Evolutionary conservation across 1,140 invertebrate genomes (phyloP).

Genomic region (Anadara kagoshimensis): DNA sequence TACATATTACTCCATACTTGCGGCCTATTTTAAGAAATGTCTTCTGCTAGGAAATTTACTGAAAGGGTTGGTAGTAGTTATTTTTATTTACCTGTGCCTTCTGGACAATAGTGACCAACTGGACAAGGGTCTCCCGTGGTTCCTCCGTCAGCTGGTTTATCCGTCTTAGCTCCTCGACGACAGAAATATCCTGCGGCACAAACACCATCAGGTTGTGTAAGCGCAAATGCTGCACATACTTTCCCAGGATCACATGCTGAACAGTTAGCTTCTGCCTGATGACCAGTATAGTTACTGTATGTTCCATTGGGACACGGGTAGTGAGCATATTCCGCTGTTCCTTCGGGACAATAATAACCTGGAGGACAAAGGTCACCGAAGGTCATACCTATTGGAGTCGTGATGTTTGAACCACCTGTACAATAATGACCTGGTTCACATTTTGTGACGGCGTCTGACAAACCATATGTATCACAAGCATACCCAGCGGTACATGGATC

Average conservation of each 20-base stretch:
- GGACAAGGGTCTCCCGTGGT: slow-evolving; percentile 62
- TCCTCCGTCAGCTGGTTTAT: slow-evolving; percentile 65
- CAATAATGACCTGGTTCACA: slow-evolving; percentile 65
- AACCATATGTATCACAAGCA: slow-evolving; percentile 63
- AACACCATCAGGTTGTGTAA: slow-evolving; percentile 62
- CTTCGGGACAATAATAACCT: slow-evolving; percentile 68
- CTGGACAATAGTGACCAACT: slow-evolving; percentile 62
- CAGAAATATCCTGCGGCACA: slow-evolving; percentile 69
- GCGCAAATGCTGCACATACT: slow-evolving; percentile 59
- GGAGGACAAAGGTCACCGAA: slow-evolving; percentile 66
- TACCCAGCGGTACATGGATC: slow-evolving; percentile 61
- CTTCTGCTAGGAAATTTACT: too few relatives aligned
- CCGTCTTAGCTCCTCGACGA: slow-evolving; percentile 55
- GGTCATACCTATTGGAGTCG: slow-evolving; percentile 46
- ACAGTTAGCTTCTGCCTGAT: slow-evolving; percentile 51
- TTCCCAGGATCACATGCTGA: slow-evolving; percentile 63
- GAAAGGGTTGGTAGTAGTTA: too few relatives aligned
- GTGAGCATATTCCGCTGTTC: slow-evolving; percentile 54
- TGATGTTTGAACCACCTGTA: slow-evolving; percentile 55
- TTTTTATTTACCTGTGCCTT: slow-evolving; percentile 58
- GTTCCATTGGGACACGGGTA: slow-evolving; percentile 68
- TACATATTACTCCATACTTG: too few relatives aligned
- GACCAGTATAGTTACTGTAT: slow-evolving; percentile 61
- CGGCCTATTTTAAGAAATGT: too few relatives aligned
- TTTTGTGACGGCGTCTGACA: slow-evolving; percentile 42